Conservation (phyloP, 2,113 vertebrate genomes). For the Muntiacus reevesi region DNA sequence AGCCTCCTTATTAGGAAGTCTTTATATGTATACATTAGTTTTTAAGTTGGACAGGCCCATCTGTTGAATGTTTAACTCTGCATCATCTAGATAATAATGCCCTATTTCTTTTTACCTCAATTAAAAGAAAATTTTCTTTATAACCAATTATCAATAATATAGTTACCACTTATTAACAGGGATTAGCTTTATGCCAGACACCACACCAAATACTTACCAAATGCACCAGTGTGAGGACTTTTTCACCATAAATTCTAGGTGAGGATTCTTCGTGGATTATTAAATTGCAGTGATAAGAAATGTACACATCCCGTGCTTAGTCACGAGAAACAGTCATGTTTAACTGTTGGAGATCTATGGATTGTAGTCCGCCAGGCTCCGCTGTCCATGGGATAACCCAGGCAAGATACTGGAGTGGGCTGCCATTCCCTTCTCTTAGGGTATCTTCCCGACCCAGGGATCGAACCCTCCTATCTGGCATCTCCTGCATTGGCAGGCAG, state of each 20-base stretch:
- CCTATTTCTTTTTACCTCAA: not conserved
- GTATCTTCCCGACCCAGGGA: not conserved
- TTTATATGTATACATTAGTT: not conserved
- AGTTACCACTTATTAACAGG: not conserved
- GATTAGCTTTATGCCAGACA: not conserved
- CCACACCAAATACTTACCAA: not conserved
- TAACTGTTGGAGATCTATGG: not conserved
- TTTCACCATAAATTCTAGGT: not conserved
- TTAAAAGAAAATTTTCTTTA: not conserved
- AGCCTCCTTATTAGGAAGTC: not conserved
- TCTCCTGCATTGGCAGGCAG: not conserved
- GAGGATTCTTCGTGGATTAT: not conserved
- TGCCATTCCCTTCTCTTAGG: not conserved
- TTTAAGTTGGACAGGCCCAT: not conserved
- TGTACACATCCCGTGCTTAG: fast-evolving
- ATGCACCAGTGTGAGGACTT: not conserved
- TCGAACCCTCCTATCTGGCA: not conserved
- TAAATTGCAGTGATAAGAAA: not conserved
- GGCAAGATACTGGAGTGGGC: not conserved
- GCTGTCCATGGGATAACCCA: not conserved
- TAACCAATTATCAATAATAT: not conserved
- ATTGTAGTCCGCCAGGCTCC: not conserved
- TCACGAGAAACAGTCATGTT: not conserved
- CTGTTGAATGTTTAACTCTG: not conserved
- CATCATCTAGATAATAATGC: not conserved